phyloP scores from a whole-genome alignment of 2,888 invertebrate species.

The Crioceris asparagi region DNA sequence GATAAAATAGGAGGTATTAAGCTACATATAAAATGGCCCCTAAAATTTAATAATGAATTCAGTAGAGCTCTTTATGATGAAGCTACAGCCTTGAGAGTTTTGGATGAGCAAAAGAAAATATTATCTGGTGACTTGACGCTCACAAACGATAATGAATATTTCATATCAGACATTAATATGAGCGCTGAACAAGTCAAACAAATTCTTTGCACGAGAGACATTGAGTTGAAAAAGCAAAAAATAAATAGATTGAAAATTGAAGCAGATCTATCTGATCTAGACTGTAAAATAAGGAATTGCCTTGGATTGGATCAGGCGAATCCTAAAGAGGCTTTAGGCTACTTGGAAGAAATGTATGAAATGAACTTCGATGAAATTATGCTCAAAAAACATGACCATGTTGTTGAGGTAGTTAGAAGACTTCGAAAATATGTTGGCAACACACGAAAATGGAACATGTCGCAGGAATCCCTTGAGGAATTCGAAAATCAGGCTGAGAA shows the following conservation, averaged over 20 bases:
- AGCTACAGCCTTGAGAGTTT: conserved; percentile 39
- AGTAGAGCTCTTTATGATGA: conserved; percentile 54
- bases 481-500: conserved; percentile 59
- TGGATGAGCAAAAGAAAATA: conserved; percentile 18
- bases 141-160: conserved; percentile 16
- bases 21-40: conserved; percentile 49
- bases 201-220: conserved; percentile 41
- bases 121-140: conserved; percentile 10
- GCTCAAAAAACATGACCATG: conserved; percentile 70
- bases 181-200: conserved; percentile 49
- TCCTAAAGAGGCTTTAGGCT: conserved; percentile 57
- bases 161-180: conserved; percentile 51
- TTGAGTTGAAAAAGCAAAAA: conserved; percentile 46
- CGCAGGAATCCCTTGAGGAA: conserved; percentile 46
- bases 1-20: conserved; percentile 58
- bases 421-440: conserved; percentile 73
- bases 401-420: conserved; percentile 65
- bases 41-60: conserved; percentile 47
- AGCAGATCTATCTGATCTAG: conserved; percentile 52
- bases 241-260: conserved; percentile 50
- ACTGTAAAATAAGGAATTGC: conserved; percentile 55
- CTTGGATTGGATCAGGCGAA: conserved; percentile 46
- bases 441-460: conserved; percentile 59
- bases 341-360: conserved; percentile 49
- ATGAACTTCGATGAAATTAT: conserved; percentile 59